Base-by-base conservation (phyloP, 2,797 vertebrate species). In the Cynodonichthys magdalenae region DNA sequence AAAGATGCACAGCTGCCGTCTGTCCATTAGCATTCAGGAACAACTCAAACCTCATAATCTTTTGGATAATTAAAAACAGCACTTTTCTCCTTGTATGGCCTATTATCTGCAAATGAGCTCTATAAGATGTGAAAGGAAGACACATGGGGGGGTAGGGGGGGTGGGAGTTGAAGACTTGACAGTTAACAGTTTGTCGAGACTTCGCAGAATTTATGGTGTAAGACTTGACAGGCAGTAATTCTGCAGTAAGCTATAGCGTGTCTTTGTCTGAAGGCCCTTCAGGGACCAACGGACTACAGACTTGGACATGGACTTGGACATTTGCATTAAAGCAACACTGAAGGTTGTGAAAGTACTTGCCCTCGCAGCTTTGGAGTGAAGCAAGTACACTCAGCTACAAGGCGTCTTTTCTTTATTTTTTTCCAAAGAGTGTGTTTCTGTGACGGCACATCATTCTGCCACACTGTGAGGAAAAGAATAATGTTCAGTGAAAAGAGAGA, bases 11-110 rank as follows among this genome's bases (percentile, higher is more conserved):
- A 81, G 75, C 82, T 81, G 77, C 66, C 17, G 77, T 80, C 54
- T 55, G 61, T 77, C 72, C 72, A 81, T 90, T 82, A 87, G 73
- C 75, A 77, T 81, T 76, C 79, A 71, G 79, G 71, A 88, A 73
- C 66, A 75, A 68, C 74, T 78, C 74, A 81, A 81, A 82, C 65
- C 80, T 84, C 74, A 71, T 86, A 84, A 88, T 87, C 80, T 83
- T 81, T 18, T 0, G 66, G 78, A 87, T 88, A 82, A 90, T 90
- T 88, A 86, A 85, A 86, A 80, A 77, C 80, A 71, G 60, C 74
- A 72, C 29, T 77, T 82, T 77, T 52, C 34, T 61, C 51, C 1
- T 63, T 64, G 53, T 68, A 65, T 69, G 73, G 80, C 69, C 50
- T 71, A 79, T 88, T 83, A 85, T 84, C 59, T 56, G 65, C 58